Evolutionary conservation across 2,113 vertebrate genomes (phyloP).

Genomic region (Rhegmatorhina hoffmannsi): DNA sequence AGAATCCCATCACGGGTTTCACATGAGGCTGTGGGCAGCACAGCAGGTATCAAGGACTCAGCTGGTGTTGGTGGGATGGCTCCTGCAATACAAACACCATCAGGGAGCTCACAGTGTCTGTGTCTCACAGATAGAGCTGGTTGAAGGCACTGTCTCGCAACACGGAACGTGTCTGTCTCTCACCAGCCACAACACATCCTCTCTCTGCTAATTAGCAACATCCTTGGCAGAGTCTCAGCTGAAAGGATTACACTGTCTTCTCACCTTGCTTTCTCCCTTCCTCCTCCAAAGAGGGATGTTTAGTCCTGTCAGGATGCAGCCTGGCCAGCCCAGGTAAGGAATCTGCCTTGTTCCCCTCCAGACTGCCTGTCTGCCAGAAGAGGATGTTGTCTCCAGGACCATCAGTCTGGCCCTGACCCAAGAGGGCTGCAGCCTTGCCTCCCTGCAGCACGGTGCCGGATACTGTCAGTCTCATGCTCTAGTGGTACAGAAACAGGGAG

Average conservation of each 20-base stretch:
- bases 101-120: background rate
- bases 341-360: background rate
- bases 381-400: background rate
- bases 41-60: background rate
- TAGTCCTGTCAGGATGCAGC: background rate
- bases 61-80: background rate
- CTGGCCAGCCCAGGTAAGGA: background rate
- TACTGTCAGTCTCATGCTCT: background rate
- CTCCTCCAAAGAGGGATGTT: background rate
- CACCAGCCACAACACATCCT: slow-evolving; percentile 27
- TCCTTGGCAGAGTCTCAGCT: slow-evolving; percentile 7
- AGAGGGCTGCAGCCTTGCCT: background rate
- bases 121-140: slow-evolving; percentile 9
- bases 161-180: slow-evolving; percentile 32
- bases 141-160: slow-evolving; percentile 29
- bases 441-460: background rate
- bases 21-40: background rate
- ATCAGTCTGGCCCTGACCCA: background rate
- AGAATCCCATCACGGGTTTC: slow-evolving; percentile 28
- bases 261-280: slow-evolving; percentile 14
- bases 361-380: background rate
- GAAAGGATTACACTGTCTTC: slow-evolving; percentile 44
- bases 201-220: slow-evolving; percentile 53
- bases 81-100: background rate
- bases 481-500: background rate